phyloP scores from a whole-genome alignment of 1,140 invertebrate species.

The Drosophila virilis region DNA sequence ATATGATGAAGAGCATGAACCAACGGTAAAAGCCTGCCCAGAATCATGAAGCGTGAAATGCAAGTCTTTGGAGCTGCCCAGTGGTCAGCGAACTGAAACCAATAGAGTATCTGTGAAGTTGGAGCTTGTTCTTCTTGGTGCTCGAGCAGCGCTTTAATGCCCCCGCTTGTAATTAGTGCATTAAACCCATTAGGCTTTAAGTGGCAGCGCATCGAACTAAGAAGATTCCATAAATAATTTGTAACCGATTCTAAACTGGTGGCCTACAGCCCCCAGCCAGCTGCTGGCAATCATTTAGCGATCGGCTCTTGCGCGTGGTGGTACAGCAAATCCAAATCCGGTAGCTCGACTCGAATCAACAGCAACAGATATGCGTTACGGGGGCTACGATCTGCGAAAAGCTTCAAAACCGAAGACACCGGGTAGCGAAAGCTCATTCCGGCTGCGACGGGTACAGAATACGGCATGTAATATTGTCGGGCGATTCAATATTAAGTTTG shows the following conservation, averaged over 20 bases:
- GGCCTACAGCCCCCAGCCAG: constrained; percentile 13
- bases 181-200: constrained; percentile 54
- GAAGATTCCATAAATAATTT: constrained; percentile 25
- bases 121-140: constrained; percentile 13
- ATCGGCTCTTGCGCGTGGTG: constrained; percentile 37
- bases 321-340: constrained; percentile 14
- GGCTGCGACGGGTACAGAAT: constrained; percentile 64
- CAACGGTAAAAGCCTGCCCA: constrained; percentile 18
- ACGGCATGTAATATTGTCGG: constrained; percentile 69
- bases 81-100: constrained; percentile 66
- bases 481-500: constrained; percentile 64
- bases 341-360: not conserved
- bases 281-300: constrained; percentile 42
- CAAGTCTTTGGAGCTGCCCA: constrained; percentile 27
- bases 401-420: constrained; percentile 84
- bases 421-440: constrained; percentile 54
- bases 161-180: constrained; percentile 70
- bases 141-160: constrained; percentile 59
- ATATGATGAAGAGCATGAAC: not conserved
- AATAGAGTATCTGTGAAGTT: constrained; percentile 16
- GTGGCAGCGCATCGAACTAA: constrained; percentile 20
- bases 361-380: constrained; percentile 85
- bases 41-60: constrained; percentile 31
- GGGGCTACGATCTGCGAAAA: constrained; percentile 86
- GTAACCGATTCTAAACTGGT: constrained; percentile 32